Conservation (phyloP, 2,113 vertebrate species). For the Theristicus caerulescens region DNA sequence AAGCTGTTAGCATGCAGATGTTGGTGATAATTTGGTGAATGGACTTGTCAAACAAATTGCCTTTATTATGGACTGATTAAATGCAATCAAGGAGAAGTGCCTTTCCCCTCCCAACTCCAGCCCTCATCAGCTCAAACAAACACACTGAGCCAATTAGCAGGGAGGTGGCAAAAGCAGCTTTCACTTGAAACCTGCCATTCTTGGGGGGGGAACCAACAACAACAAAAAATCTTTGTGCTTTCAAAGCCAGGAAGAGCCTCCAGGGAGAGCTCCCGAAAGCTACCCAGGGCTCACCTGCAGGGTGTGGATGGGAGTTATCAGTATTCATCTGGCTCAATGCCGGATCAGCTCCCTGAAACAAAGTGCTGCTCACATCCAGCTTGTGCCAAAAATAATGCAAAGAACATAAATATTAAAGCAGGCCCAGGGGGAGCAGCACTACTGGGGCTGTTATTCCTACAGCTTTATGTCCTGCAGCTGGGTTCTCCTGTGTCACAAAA, state of each 20-base stretch:
- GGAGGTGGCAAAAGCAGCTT: slow-evolving; percentile 60
- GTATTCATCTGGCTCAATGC: neutral
- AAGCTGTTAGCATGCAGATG: slow-evolving; percentile 57
- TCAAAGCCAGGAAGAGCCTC: neutral
- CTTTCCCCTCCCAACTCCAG: slow-evolving; percentile 1
- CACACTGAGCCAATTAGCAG: slow-evolving; percentile 62
- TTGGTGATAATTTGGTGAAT: slow-evolving; percentile 63
- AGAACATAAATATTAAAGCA: slow-evolving; percentile 10
- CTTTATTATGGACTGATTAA: slow-evolving; percentile 64
- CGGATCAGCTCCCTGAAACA: neutral
- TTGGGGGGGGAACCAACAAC: neutral
- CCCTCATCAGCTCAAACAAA: slow-evolving; percentile 59
- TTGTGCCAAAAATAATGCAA: neutral
- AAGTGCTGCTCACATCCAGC: neutral
- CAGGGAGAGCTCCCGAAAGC: neutral
- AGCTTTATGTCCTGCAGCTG: neutral
- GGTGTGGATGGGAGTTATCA: neutral
- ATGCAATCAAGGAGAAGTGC: slow-evolving; percentile 39
- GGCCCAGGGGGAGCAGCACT: neutral
- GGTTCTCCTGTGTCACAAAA: neutral
- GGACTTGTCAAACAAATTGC: slow-evolving; percentile 69
- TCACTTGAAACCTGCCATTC: slow-evolving; percentile 45
- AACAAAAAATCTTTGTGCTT: neutral
- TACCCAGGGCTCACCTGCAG: slow-evolving; percentile 25
- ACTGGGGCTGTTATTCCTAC: neutral